Percentiles rank a stretch among this genome's conserved stretches.
Evolutionary conservation across 2,113 vertebrate genomes (phyloP).

Genomic region (Phoenicopterus ruber): DNA sequence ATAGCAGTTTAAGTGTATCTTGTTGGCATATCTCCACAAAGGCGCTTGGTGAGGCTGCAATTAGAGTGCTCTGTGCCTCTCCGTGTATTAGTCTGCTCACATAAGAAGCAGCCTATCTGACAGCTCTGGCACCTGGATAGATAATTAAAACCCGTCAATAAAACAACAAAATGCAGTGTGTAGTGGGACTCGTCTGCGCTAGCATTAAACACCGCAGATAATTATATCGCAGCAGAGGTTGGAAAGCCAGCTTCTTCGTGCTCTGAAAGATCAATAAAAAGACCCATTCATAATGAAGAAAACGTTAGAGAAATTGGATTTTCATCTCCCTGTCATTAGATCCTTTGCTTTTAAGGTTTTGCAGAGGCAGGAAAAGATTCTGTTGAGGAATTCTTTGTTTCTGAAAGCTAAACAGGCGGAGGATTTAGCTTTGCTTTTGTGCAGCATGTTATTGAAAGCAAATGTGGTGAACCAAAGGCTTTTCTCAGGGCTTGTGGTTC

Average conservation of each 20-base stretch:
- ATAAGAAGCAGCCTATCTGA: background rate
- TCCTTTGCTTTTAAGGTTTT: constrained; percentile 21
- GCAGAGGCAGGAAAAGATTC: background rate
- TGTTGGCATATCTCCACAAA: background rate
- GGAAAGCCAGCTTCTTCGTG: background rate
- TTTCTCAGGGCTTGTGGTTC: background rate
- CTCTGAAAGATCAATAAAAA: constrained; percentile 40
- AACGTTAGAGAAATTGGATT: constrained; percentile 17
- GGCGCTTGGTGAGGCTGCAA: background rate
- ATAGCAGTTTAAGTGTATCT: background rate
- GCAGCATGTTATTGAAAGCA: background rate
- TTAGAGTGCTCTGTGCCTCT: background rate
- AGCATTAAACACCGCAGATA: constrained; percentile 24
- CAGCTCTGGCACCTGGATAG: constrained; percentile 26
- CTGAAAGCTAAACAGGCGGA: background rate
- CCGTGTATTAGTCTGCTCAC: background rate
- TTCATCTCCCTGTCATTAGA: constrained; percentile 28
- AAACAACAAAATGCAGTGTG: constrained; percentile 35
- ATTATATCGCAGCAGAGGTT: background rate
- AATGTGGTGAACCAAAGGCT: background rate
- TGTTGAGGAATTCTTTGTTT: constrained; percentile 43
- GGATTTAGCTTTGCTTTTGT: background rate
- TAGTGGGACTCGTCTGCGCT: background rate
- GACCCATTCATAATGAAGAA: constrained; percentile 28
- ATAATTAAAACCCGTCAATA: constrained; percentile 48